Evolutionary conservation across 2,888 invertebrate species (phyloP), one percentile per base, ranked within the genome.

Genomic region (Enoplolaimus lenunculus): DNA sequence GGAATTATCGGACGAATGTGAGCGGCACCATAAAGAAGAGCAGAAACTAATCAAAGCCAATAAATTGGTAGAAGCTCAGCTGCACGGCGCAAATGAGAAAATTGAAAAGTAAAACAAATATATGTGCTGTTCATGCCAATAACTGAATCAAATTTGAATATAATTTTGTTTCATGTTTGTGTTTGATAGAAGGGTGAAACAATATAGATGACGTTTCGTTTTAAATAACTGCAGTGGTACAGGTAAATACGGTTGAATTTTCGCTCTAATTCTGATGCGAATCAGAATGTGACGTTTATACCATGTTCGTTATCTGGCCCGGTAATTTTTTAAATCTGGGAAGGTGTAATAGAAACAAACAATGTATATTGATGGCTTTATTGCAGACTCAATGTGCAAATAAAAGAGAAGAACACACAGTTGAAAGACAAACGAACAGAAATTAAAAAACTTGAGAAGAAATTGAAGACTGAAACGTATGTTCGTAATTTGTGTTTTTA

Each of bases 371-470:
- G 29, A 45, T 21, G 7, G 7, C 7, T 45, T 13, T 45, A 13
- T 45, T 45, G 7, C 45, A 45, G 45, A 21, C 21, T 45, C 7
- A 45, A 45, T 45, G 21, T 21, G 7, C 45, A 45, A 45, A 7
- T 45, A 13, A 45, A 45, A 45, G 45, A 45, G 21, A 28, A 68
- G 29, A 72, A 70, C 66, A 69, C 70, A 28, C 75, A 75, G 30
- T n/a, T 74, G n/a, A 72, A 73, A 57, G 75, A 75, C 66, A 74
- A 74, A 64, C 73, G 73, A 70, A 68, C 68, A 34, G 71, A 77
- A 68, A 70, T 77, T 34, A 78, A 78, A 73, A 75, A 75, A 66
- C 67, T 76, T 65, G 78, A 78, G 65, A 79, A 76, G 71, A 71
- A 71, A 34, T 62, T 72, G 21, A 73, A 72, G 59, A 30, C 26